These are phyloP conservation scores for Drosophila quadrilineata DNA, from an alignment of 1,140 invertebrate species.

Conservation along the genomic window DNA sequence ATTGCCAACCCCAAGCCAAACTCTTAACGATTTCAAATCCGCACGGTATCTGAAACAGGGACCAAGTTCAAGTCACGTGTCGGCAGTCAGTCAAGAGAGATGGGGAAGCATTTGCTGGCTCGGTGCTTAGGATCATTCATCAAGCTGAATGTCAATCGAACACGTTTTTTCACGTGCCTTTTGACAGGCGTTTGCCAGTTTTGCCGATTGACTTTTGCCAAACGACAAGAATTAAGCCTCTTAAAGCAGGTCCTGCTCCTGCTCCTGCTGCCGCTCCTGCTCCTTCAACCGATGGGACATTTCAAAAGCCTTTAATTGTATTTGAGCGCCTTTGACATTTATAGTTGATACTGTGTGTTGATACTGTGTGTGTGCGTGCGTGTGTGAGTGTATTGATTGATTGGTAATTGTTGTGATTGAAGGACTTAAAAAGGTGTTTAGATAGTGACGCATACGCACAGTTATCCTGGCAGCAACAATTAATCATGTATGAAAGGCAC, in stretches of 20 bases:
- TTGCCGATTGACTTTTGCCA: constrained; percentile 35
- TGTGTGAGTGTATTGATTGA: constrained; percentile 52
- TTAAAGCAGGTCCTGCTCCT: constrained; percentile 50
- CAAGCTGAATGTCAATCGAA: constrained; percentile 75
- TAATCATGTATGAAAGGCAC: constrained; percentile 8
- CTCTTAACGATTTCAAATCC: neutral
- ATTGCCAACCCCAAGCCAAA: neutral
- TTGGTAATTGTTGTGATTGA: constrained; percentile 34
- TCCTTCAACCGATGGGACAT: neutral
- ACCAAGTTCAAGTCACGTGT: constrained; percentile 59
- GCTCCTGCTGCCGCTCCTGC: neutral
- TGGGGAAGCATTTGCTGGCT: constrained; percentile 27
- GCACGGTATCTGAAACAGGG: no score
- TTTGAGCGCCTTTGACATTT: constrained; percentile 63
- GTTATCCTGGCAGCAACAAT: no score
- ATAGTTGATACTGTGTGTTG: constrained; percentile 32
- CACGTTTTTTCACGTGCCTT: constrained; percentile 76
- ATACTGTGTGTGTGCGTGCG: constrained; percentile 21
- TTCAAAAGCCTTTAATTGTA: constrained; percentile 62
- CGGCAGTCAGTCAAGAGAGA: constrained; percentile 63
- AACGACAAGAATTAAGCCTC: constrained; percentile 76
- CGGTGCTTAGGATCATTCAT: constrained; percentile 62
- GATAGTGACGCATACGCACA: constrained; percentile 40
- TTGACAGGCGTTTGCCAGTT: constrained; percentile 53
- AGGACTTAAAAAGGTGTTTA: constrained; percentile 5